phyloP scores from a whole-genome alignment of 2,888 invertebrate species.

The Heliconius sara region DNA sequence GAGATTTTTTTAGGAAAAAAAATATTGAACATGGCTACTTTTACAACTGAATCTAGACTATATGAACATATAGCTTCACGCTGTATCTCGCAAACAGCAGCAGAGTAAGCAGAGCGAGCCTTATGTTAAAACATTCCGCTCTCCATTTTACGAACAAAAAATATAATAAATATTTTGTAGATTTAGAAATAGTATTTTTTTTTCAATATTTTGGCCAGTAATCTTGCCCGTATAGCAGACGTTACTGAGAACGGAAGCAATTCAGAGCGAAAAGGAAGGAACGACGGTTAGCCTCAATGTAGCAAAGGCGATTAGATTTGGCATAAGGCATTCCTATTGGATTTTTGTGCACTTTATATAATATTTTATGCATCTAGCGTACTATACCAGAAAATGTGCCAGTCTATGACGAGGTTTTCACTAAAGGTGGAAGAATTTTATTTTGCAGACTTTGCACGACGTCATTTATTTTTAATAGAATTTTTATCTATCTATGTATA shows the following conservation, averaged over 20 bases:
- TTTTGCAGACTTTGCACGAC: neutral
- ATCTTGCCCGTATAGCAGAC: neutral
- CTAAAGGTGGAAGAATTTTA: slow-evolving; percentile 10
- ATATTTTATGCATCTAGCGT: slow-evolving; percentile 28
- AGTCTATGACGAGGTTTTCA: slow-evolving; percentile 20
- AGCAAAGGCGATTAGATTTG: slow-evolving; percentile 30
- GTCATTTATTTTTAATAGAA: too few species aligned
- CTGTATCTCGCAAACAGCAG: too few species aligned
- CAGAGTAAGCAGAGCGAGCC: too few species aligned
- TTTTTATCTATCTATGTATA: neutral
- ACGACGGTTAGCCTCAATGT: slow-evolving; percentile 24
- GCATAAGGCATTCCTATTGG: slow-evolving; percentile 29
- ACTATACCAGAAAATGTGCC: slow-evolving; percentile 15
- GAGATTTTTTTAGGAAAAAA: too few species aligned
- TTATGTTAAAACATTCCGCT: too few species aligned
- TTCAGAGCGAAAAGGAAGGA: slow-evolving; percentile 18
- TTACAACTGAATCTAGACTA: neutral
- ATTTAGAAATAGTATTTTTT: neutral
- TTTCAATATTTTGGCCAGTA: slow-evolving; percentile 19
- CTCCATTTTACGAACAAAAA: neutral
- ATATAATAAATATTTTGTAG: neutral
- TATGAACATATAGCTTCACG: neutral
- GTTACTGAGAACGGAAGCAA: slow-evolving; percentile 30
- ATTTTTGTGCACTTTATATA: slow-evolving; percentile 27
- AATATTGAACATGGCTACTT: too few species aligned